phyloP scores from a whole-genome alignment of 2,113 vertebrate species.

The Ascaphus truei region DNA sequence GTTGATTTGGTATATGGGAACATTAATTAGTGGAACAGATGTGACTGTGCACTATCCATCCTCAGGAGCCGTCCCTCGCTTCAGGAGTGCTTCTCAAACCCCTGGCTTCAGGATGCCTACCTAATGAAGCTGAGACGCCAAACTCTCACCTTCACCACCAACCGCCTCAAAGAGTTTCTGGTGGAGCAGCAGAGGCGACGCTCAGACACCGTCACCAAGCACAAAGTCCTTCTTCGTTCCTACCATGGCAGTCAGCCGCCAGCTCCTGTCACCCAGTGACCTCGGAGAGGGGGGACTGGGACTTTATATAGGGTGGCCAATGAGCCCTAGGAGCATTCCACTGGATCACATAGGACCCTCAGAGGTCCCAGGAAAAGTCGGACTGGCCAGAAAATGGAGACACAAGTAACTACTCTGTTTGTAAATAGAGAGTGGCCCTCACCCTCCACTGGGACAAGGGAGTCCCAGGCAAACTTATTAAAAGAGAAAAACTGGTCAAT shows the following conservation, averaged over 20 bases:
- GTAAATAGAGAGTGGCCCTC: not conserved
- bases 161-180: conserved; percentile 90
- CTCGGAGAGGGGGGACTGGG: not conserved
- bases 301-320: not conserved
- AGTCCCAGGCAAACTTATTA: not conserved
- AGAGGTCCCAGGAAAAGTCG: not conserved
- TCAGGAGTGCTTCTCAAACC: conserved; percentile 89
- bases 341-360: conserved; percentile 42
- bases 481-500: conserved; percentile 18
- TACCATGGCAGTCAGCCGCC: conserved; percentile 68
- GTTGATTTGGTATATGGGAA: too few relatives aligned
- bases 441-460: not conserved
- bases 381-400: not conserved
- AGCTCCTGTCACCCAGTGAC: conserved; percentile 66
- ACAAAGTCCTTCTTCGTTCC: conserved; percentile 96
- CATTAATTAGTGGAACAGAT: too few relatives aligned
- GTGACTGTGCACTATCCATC: conserved; percentile 11
- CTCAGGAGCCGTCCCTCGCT: conserved; percentile 88
- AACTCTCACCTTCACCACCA: conserved; percentile 95
- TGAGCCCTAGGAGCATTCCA: conserved; percentile 59
- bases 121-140: conserved; percentile 94
- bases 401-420: not conserved
- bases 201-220: conserved; percentile 75
- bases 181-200: conserved; percentile 82
- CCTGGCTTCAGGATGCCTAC: conserved; percentile 96